Base-by-base conservation (phyloP, 2,888 invertebrate species). In the Zaprionus obscuricornis region DNA sequence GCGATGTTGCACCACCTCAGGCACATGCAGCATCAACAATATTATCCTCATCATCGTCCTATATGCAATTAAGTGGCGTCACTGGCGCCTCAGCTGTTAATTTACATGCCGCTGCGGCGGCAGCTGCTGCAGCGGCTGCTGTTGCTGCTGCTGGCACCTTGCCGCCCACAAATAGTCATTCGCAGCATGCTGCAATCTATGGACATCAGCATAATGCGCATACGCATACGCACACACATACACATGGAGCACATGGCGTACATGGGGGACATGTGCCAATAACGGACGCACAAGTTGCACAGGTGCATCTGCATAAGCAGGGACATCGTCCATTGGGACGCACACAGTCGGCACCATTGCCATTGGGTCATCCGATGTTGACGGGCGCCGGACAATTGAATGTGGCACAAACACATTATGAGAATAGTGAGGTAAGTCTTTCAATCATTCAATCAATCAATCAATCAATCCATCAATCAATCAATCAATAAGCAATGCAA, bases 281-380 rank as follows among this genome's bases (percentile, higher is more conserved):
- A 60, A 93, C 94, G 24, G 93, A 94, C 88, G 92, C 93, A 58
- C 93, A 93, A 90, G 92, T 91, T 69, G 93, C 93, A 36, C 93
- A 93, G 87, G 93, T 93, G 71, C 92, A 94, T 81, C 92, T 95
- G 54, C 92, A 92, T 91, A 95, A 94, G 91, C 92, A 92, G 88
- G 93, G 93, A 81, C 95, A 95, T 72, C 92, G 96, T 45, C 96
- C 96, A 22, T 92, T 97, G 78, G 97, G 97, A 57, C 94, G 98
- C 88, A 98, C 98, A 56, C 98, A 98, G 91, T 98, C 98, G 36
- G 98, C 98, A 2, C 97, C 97, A 1, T 91, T 97, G 76, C 96
- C 96, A 17, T 91, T 98, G 51, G 97, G 97, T 1, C 96, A 97
- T 91, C 96, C 97, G 16, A 94, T 96, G 92, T 92, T 97, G 50